Evolutionary conservation across 1,140 invertebrate genomes (phyloP).

Genomic region (Wasmannia auropunctata): DNA sequence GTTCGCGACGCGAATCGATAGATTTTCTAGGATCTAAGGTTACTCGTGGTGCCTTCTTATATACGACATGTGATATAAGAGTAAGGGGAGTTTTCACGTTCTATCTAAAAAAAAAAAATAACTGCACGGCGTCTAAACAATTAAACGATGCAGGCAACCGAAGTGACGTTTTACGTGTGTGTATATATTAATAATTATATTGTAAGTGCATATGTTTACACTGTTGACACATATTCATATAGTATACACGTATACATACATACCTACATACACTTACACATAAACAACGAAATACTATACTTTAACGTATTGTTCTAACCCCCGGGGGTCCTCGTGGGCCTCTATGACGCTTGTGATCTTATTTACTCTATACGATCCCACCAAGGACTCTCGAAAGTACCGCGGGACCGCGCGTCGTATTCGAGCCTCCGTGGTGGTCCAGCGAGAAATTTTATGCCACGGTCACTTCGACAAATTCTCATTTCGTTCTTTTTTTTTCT

Average conservation of each 20-base stretch:
- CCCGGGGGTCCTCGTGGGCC: conserved; percentile 75
- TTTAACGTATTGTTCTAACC: conserved; percentile 80
- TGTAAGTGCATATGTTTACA: conserved; percentile 46
- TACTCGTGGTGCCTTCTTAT: conserved; percentile 76
- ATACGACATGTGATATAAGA: conserved; percentile 78
- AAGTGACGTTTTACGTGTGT: conserved; percentile 53
- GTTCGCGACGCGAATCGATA: conserved; percentile 6
- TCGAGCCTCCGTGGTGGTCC: conserved; percentile 77
- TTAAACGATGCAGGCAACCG: conserved; percentile 51
- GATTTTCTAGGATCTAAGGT: conserved; percentile 60
- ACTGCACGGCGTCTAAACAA: conserved; percentile 45
- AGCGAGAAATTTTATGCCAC: conserved; percentile 83
- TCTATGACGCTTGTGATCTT: conserved; percentile 84
- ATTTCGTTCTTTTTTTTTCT: background rate
- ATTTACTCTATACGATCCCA: conserved; percentile 79
- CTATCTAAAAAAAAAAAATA: conserved; percentile 22
- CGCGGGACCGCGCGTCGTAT: conserved; percentile 17
- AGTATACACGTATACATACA: conserved; percentile 27
- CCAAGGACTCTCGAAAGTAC: conserved; percentile 78
- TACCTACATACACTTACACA: conserved; percentile 14
- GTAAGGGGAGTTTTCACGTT: conserved; percentile 67
- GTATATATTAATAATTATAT: conserved; percentile 66
- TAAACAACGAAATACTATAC: conserved; percentile 67
- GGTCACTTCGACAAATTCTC: conserved; percentile 60
- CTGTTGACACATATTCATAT: background rate